phyloP scores from a whole-genome alignment of 2,888 invertebrate genomes.

The Tuberolachnus salignus region DNA sequence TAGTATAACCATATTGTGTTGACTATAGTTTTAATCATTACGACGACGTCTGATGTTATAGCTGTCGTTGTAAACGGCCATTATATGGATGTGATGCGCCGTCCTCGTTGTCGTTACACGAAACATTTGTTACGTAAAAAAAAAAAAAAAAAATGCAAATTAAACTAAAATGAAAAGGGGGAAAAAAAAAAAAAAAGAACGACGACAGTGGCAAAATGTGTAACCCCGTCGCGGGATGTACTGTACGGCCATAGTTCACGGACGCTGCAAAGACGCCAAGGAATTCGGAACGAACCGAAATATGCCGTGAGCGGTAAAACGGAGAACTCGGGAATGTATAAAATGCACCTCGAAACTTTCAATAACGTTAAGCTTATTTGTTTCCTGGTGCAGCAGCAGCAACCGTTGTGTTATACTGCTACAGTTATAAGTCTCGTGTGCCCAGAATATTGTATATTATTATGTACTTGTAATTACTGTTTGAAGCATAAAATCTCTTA shows the following conservation, averaged over 20 bases:
- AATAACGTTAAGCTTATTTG: constrained; percentile 38
- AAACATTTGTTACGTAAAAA: constrained; percentile 22
- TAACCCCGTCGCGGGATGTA: neutral
- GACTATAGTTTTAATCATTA: constrained; percentile 1
- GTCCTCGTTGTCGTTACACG: neutral
- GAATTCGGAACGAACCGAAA: constrained; percentile 33
- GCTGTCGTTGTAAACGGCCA: neutral
- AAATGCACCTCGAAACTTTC: constrained; percentile 26
- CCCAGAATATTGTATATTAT: too few relatives aligned
- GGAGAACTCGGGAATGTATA: constrained; percentile 7
- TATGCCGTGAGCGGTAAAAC: neutral
- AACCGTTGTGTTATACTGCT: neutral
- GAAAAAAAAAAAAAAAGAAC: too few relatives aligned
- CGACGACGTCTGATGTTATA: neutral
- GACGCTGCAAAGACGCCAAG: neutral
- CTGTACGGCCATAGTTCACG: constrained; percentile 7
- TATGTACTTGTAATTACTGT: neutral
- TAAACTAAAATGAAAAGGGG: neutral
- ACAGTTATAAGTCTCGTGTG: neutral
- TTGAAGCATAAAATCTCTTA: neutral
- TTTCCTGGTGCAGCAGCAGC: neutral
- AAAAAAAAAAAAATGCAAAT: constrained; percentile 37
- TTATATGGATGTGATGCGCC: too few relatives aligned
- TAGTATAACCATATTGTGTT: neutral
- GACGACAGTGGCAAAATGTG: neutral